Percentiles rank a stretch among this genome's conserved stretches.
phyloP scores from a whole-genome alignment of 2,113 vertebrate genomes.

The Oceanodroma tethys region DNA sequence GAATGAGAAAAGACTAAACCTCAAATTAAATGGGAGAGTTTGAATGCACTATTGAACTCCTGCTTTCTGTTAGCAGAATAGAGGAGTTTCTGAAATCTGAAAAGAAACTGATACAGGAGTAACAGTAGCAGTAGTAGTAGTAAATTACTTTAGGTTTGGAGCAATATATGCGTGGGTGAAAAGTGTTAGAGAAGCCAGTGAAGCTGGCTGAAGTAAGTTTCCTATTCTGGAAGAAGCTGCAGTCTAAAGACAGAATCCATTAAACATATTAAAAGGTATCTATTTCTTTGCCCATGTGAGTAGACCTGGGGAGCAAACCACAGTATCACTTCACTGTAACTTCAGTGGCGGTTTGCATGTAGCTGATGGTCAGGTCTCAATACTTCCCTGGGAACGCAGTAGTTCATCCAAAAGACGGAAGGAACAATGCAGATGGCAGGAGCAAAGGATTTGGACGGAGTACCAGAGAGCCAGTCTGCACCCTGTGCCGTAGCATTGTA shows the following conservation, averaged over 20 bases:
- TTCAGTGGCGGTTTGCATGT: not conserved
- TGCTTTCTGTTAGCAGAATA: not conserved
- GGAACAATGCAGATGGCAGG: not conserved
- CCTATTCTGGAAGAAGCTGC: not conserved
- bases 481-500: accelerated
- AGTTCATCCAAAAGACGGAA: not conserved
- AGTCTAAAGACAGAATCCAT: not conserved
- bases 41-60: not conserved
- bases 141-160: not conserved
- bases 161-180: not conserved
- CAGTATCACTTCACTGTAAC: not conserved
- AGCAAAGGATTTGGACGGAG: not conserved
- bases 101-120: not conserved
- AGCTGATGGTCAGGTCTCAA: not conserved
- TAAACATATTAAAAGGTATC: not conserved
- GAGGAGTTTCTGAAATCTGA: not conserved
- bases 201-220: not conserved
- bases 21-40: not conserved
- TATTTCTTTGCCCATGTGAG: not conserved
- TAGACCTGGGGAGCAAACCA: not conserved
- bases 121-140: not conserved
- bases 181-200: not conserved
- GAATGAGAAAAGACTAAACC: not conserved
- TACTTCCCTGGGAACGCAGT: not conserved
- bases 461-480: not conserved